These are phyloP conservation scores for Takifugu ocellatus DNA, from an alignment of 2,797 vertebrate genomes.

Conservation along the genomic window DNA sequence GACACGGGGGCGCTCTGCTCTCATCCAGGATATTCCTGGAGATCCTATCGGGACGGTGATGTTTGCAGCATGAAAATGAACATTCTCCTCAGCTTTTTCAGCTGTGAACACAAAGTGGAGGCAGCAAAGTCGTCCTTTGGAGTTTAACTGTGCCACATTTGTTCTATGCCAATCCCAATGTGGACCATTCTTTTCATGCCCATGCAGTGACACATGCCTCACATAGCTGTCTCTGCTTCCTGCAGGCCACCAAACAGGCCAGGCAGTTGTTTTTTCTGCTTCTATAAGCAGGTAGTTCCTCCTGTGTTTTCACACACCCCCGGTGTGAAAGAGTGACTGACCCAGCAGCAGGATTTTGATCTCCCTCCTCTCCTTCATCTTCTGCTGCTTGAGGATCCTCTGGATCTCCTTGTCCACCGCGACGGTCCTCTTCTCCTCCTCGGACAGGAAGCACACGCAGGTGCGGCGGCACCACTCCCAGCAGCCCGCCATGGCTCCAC, in stretches of 20 bases:
- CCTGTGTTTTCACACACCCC: no score
- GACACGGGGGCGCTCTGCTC: no score
- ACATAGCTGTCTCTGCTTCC: constrained; percentile 32
- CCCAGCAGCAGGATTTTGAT: constrained; percentile 81
- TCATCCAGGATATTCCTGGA: no score
- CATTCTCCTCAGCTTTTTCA: no score
- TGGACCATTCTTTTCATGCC: constrained; percentile 41
- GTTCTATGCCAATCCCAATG: constrained; percentile 7
- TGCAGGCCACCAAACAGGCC: constrained; percentile 41
- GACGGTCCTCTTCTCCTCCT: constrained; percentile 69
- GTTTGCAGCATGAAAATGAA: no score
- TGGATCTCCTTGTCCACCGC: constrained; percentile 74
- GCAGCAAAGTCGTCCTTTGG: no score
- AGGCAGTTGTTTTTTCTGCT: constrained; percentile 5
- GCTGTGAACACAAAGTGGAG: no score
- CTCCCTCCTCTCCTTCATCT: constrained; percentile 68
- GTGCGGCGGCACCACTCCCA: constrained; percentile 56
- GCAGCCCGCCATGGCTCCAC: constrained; percentile 66
- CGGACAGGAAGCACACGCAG: constrained; percentile 71
- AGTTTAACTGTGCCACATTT: no score
- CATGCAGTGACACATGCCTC: constrained; percentile 41
- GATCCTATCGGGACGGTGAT: no score
- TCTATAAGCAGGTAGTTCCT: not conserved
- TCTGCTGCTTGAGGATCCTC: constrained; percentile 73
- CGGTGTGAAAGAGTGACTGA: constrained; percentile 38